Evolutionary conservation across 2,113 vertebrate species (phyloP).

Genomic region (Cnemophilus loriae): DNA sequence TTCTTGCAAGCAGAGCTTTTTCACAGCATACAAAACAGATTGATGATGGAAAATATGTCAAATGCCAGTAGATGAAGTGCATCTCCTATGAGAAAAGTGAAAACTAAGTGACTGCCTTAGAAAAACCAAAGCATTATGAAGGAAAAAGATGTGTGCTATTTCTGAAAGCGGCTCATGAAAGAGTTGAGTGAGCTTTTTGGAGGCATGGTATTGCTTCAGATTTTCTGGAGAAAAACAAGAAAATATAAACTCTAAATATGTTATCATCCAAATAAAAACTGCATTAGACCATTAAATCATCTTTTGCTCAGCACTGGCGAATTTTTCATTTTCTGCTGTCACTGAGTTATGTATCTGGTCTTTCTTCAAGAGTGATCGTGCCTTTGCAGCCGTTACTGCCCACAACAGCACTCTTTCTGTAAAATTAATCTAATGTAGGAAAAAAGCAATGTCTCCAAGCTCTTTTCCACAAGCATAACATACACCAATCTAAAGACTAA

Average conservation of each 20-base stretch:
- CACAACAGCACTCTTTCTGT: not conserved
- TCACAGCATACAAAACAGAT: not conserved
- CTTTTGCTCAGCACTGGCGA: not conserved
- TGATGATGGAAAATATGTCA: not conserved
- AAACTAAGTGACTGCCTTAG: not conserved
- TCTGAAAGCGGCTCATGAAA: not conserved
- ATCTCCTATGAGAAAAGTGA: not conserved
- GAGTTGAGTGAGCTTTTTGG: not conserved
- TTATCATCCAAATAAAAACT: not conserved
- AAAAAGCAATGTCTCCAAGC: not conserved
- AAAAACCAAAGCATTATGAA: not conserved
- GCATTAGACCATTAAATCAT: not conserved
- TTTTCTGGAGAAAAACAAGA: not conserved
- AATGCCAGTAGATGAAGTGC: not conserved
- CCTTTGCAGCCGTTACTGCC: not conserved
- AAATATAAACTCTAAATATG: not conserved
- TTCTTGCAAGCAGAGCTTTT: not conserved
- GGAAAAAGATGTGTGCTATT: not conserved
- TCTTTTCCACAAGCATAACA: not conserved
- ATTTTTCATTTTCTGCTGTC: not conserved
- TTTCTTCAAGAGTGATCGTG: not conserved
- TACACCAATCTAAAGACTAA: not conserved
- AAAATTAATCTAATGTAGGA: not conserved
- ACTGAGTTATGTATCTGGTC: not conserved
- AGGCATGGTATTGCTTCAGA: not conserved